Base-by-base conservation (phyloP, 2,888 invertebrate genomes). In the Cephonodes hylas region DNA sequence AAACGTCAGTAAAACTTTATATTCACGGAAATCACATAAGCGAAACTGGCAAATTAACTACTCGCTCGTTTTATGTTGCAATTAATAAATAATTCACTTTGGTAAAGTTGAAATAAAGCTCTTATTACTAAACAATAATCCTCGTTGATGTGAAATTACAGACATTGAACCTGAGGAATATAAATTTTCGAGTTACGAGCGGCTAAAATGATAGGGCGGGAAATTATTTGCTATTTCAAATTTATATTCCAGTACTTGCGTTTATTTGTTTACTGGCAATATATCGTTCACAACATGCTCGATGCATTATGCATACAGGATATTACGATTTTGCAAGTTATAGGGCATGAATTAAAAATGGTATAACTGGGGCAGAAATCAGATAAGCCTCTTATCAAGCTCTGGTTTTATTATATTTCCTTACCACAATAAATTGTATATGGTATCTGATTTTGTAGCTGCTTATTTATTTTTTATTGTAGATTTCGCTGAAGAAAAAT, bases 31-130 rank as follows among this genome's bases (percentile, higher is more conserved):
- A 69, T 66, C 61, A 64, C 62, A 64, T 34, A 66, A 66, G 64
- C 65, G 62, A 67, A 72, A 69, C 71, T 66, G 66, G 64, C 65
- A 61, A 71, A 69, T 68, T 66, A 66, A 71, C 66, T 71, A 63
- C 70, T 65, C 58, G 62, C 65, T 60, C 60, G 60, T 65, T 83
- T 84, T 80, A 83, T 70, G 73, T 75, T 64, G 71, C 74, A 78
- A 80, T 86, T 81, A 82, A 81, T 80, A 80, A 81, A 81, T 77
- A 80, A 81, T 84, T 80, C 69, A 75, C 68, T 79, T 76, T 72
- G 77, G 69, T 72, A 69, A 64, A 74, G 66, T 75, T 74, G 66
- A 77, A 79, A 79, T 84, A 78, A 81, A 79, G 71, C 67, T 79
- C 73, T 73, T 76, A 81, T 81, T 80, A 77, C 67, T 67, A 76